These are phyloP conservation scores for Desmodus rotundus DNA, from an alignment of 2,113 vertebrate genomes.

Conservation along the genomic window DNA sequence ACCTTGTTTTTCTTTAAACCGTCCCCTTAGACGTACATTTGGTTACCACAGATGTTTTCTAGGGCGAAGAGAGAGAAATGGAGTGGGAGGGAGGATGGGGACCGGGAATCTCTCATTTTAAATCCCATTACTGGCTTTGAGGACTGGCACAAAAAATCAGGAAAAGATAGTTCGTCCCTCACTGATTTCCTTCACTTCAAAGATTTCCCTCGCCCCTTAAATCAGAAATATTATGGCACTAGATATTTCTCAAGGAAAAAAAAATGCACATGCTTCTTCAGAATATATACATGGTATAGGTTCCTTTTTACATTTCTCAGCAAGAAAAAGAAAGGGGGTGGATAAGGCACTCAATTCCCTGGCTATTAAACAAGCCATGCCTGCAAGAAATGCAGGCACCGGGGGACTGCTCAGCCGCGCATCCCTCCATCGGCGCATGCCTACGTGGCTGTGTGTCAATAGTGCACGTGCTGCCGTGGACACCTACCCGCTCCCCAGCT, in stretches of 20 bases:
- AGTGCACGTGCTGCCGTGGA: constrained; percentile 59
- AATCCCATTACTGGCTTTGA: constrained; percentile 61
- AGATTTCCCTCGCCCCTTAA: constrained; percentile 52
- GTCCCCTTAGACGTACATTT: constrained; percentile 45
- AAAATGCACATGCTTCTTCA: background rate
- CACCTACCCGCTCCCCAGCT: constrained; percentile 61
- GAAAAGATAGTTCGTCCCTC: constrained; percentile 57
- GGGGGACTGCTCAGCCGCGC: constrained; percentile 59
- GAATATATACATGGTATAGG: constrained; percentile 33
- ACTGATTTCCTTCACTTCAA: constrained; percentile 67
- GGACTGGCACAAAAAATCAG: constrained; percentile 42
- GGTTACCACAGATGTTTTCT: constrained; percentile 41
- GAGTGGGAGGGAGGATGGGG: constrained; percentile 7
- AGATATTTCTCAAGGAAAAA: constrained; percentile 50
- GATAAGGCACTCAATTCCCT: constrained; percentile 55
- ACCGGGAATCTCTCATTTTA: constrained; percentile 57
- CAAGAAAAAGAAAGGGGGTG: background rate
- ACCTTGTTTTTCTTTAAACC: constrained; percentile 51
- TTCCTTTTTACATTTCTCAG: constrained; percentile 54
- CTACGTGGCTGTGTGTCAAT: constrained; percentile 74
- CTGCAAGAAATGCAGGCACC: constrained; percentile 48
- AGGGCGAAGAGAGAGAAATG: constrained; percentile 43
- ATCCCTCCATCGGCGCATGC: constrained; percentile 50
- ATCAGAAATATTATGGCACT: constrained; percentile 56
- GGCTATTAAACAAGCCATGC: constrained; percentile 52